Conservation (phyloP, 2,888 invertebrate species). For the Steinernema carpocapsae region DNA sequence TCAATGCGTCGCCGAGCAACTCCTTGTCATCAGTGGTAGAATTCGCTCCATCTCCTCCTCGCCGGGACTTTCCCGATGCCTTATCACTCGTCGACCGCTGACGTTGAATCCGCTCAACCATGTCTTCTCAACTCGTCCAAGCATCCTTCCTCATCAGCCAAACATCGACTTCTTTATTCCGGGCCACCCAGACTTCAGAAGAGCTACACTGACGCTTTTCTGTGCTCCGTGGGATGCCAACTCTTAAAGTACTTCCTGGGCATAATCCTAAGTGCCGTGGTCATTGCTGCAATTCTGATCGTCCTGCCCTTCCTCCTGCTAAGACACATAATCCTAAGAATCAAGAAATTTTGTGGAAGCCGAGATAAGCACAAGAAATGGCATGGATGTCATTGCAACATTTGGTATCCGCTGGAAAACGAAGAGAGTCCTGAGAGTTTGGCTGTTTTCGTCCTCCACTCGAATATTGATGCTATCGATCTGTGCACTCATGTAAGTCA, state of each 20-base stretch:
- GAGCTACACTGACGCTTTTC: not conserved
- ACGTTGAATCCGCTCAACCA: constrained; percentile 9
- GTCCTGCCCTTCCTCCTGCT: not conserved
- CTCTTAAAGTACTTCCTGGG: not conserved
- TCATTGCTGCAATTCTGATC: not conserved
- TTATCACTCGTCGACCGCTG: not conserved
- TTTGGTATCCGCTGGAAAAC: not conserved
- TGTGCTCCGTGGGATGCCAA: not conserved
- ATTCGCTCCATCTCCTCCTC: no score
- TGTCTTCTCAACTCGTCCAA: not conserved
- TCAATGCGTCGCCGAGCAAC: not conserved
- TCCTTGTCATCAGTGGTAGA: not conserved
- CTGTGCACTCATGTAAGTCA: not conserved
- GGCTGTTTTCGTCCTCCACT: constrained; percentile 4
- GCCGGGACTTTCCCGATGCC: constrained; percentile 11
- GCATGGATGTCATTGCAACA: not conserved
- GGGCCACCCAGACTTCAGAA: not conserved
- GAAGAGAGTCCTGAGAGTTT: not conserved
- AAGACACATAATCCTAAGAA: not conserved
- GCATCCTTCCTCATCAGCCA: not conserved
- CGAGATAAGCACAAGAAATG: not conserved
- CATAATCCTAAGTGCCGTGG: not conserved
- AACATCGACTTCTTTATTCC: not conserved
- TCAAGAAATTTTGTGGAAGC: not conserved
- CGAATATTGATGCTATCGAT: not conserved